A percentile compares a stretch with the other conserved stretches of the same genome.
Evolutionary conservation across 1,140 invertebrate genomes (phyloP).

Genomic region (Hyles euphorbiae): DNA sequence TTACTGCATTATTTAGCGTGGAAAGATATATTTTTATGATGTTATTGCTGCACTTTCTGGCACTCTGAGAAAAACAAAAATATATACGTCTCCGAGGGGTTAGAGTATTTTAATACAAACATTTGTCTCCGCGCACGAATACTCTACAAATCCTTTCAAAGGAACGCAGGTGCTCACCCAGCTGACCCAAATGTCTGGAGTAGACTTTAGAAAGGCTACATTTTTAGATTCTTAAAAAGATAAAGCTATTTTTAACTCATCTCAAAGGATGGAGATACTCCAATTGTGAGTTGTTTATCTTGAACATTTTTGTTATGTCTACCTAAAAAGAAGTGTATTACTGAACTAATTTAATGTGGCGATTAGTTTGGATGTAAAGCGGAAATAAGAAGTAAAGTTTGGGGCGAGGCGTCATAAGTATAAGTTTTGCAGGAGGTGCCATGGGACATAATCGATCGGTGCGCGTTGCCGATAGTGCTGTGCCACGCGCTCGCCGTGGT

Average conservation of each 20-base stretch:
- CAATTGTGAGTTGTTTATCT: too few species aligned
- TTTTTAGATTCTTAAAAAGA: too few species aligned
- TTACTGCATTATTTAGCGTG: too few species aligned
- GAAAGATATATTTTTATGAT: background rate
- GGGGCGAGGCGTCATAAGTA: background rate
- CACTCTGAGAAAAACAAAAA: slow-evolving; percentile 5
- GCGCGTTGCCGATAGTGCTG: slow-evolving; percentile 84
- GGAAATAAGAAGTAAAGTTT: too few species aligned
- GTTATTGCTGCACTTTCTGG: background rate
- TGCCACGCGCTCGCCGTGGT: slow-evolving; percentile 86
- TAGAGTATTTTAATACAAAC: slow-evolving; percentile 2
- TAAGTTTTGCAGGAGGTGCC: slow-evolving; percentile 76
- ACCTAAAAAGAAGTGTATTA: too few species aligned
- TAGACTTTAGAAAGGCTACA: background rate
- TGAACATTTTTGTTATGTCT: too few species aligned
- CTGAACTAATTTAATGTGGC: too few species aligned
- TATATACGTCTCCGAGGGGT: background rate
- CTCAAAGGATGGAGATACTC: too few species aligned
- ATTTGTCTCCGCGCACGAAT: background rate
- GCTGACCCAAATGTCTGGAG: slow-evolving; percentile 2
- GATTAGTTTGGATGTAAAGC: too few species aligned
- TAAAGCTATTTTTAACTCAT: too few species aligned
- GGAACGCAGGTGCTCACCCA: background rate
- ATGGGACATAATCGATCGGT: slow-evolving; percentile 87
- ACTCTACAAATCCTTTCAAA: slow-evolving; percentile 1